Evolutionary conservation across 2,113 vertebrate genomes (phyloP).

Genomic region (Mandrillus leucophaeus): DNA sequence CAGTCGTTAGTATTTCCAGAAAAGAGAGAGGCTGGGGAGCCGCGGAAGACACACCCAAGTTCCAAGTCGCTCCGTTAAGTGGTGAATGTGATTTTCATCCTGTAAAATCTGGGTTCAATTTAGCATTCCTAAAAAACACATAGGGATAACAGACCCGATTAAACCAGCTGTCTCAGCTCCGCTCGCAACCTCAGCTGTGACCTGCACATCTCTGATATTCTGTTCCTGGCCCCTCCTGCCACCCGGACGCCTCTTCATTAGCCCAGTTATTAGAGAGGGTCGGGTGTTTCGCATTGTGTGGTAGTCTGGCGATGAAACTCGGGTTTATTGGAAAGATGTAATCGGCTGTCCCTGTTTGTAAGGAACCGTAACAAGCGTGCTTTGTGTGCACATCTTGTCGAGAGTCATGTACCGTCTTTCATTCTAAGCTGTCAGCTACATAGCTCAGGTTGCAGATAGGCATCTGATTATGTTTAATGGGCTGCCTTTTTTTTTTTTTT

Average conservation of each 20-base stretch:
- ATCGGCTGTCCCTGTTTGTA: neutral
- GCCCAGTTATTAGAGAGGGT: neutral
- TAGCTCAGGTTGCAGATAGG: neutral
- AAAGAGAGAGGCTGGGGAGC: neutral
- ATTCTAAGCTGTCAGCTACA: constrained; percentile 33
- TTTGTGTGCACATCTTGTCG: neutral
- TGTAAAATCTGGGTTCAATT: neutral
- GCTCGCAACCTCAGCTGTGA: neutral
- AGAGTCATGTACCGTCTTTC: constrained; percentile 5
- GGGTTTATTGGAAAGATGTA: constrained; percentile 49
- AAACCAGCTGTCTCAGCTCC: neutral
- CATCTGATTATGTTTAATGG: neutral
- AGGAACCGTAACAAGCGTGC: neutral
- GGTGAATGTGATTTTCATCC: neutral
- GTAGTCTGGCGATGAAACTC: neutral
- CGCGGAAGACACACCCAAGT: rapidly evolving
- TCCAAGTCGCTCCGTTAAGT: neutral
- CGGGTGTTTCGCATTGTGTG: rapidly evolving
- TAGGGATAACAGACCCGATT: neutral
- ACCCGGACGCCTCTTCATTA: neutral
- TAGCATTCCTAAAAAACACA: neutral
- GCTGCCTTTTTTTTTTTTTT: neutral
- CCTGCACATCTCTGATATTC: neutral
- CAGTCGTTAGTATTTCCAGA: neutral
- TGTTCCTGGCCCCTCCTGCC: neutral